Evolutionary conservation across 2,888 invertebrate genomes (phyloP), one percentile per base, ranked within the genome.

Genomic region (Myathropa florea): DNA sequence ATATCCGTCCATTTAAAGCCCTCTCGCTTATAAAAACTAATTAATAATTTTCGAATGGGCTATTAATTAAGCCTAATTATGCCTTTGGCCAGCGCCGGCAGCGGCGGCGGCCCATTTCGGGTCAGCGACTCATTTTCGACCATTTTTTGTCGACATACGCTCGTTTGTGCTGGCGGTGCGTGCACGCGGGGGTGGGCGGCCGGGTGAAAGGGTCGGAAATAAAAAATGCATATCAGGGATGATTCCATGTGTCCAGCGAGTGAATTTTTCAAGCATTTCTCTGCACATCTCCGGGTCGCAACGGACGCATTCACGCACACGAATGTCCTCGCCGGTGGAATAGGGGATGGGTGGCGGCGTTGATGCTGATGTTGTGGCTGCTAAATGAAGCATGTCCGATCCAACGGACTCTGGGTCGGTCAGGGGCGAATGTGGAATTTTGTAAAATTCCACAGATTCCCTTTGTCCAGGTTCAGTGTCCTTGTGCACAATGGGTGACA

Each of bases 31-130:
- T 91, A 92, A 92, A 92, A 92, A 92, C 92, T 92, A 92, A 92
- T 92, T 92, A 92, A 92, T 92, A 92, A 92, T 92, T 92, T 92
- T 91, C 91, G 91, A 92, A 92, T 92, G 92, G 92, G 91, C 92
- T 92, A 92, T 92, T 92, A 92, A 92, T 92, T 92, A 92, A 92
- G 92, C 91, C 92, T 92, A 92, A 92, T 92, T 92, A 92, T 90
- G 90, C 89, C 89, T 89, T 89, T 88, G 88, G 79, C 86, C 71
- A 75, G 78, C 23, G 59, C 65, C 59, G 33, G 65, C 64, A 60
- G 59, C 36, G 12, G 60, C 55, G 60, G 67, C 61, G 55, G 26
- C 68, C 64, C 68, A 73, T 76, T 67, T 68, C 73, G 71, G 39
- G 46, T 64, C 83, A 68, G 55, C 70, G 68, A 59, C 70, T 23